phyloP scores from a whole-genome alignment of 2,797 vertebrate genomes.

The Acanthurus leucopareius region DNA sequence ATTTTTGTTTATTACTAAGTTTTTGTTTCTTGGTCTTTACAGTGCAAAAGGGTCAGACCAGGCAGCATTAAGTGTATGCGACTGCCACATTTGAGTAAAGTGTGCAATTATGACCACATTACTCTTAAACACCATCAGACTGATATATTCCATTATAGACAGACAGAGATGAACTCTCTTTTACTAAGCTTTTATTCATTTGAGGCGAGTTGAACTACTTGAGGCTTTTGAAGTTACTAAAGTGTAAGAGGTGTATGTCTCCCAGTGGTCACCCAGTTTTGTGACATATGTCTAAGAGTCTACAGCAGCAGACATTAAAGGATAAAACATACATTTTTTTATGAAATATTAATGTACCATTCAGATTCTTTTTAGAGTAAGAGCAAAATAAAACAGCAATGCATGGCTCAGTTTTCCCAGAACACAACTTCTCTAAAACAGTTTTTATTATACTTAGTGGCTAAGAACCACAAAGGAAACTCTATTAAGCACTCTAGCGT shows the following conservation, averaged over 20 bases:
- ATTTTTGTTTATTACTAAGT: constrained; percentile 71
- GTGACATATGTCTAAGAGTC: constrained; percentile 49
- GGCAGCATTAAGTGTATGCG: constrained; percentile 42
- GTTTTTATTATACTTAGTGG: constrained; percentile 9
- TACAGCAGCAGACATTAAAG: constrained; percentile 67
- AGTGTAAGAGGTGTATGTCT: constrained; percentile 44
- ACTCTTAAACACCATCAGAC: constrained; percentile 30
- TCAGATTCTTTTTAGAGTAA: constrained; percentile 61
- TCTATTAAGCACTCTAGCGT: constrained; percentile 18
- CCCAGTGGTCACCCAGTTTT: constrained; percentile 45
- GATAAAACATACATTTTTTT: constrained; percentile 55
- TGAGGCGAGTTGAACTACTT: constrained; percentile 72
- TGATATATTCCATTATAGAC: constrained; percentile 25
- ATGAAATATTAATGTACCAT: constrained; percentile 65
- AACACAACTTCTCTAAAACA: constrained; percentile 17
- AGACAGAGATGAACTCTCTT: constrained; percentile 37
- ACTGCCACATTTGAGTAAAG: constrained; percentile 49
- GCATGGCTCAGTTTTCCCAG: constrained; percentile 56
- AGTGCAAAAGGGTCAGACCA: constrained; percentile 59
- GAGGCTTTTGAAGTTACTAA: constrained; percentile 78
- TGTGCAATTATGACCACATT: constrained; percentile 46
- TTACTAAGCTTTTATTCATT: constrained; percentile 49
- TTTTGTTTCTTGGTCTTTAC: constrained; percentile 48
- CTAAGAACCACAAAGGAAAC: constrained; percentile 25
- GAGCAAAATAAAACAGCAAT: constrained; percentile 62